Evolutionary conservation across 1,140 invertebrate species (phyloP), one percentile per base, ranked within the genome.

Genomic region (Macrocentrus cingulum): DNA sequence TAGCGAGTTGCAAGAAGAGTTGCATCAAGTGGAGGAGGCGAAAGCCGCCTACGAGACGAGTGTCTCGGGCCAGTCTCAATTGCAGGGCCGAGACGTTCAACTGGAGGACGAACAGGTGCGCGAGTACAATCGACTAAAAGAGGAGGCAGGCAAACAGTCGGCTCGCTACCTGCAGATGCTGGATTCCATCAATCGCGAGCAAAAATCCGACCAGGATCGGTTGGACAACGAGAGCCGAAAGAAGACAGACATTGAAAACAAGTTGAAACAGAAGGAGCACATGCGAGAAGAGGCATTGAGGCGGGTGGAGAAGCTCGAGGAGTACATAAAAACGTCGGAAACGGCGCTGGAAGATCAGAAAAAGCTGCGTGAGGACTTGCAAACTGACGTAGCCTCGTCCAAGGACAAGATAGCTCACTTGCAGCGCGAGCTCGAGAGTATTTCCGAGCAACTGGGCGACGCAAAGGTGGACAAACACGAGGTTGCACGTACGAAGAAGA

Each of bases 381-480:
- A 88, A 59, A 87, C 88, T 45, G 93, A 98, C 80, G 95, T 98
- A 50, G 91, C 93, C 3, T 87, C 87, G 29, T 95, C 95, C 0
- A 96, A 97, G 75, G 88, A 92, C 50, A 86, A 90, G 56, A 90
- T 97, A 7, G 85, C 88, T n/a, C 88, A 92, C 69, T 84, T 98
- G 39, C 94, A 98, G 71, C 81, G 85, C 29, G 89, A 95, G 70
- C 79, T 99, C 48, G 92, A 95, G 66, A 88, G 87, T 59, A 92
- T 99, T 48, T 88, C 90, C 0, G 88, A 93, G 68, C 92, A 99
- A 79, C 81, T 99, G 1, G 95, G 96, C 1, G 97, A 99, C 82
- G 97, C 97, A 5, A 90, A 96, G 69, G 94, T 97, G 29, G 97
- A 99, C 74, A 97, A 98, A 74, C 95, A 98, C 73, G 97, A 99